Base-by-base conservation (phyloP, 2,888 invertebrate species). In the Cosmia trapezina region DNA sequence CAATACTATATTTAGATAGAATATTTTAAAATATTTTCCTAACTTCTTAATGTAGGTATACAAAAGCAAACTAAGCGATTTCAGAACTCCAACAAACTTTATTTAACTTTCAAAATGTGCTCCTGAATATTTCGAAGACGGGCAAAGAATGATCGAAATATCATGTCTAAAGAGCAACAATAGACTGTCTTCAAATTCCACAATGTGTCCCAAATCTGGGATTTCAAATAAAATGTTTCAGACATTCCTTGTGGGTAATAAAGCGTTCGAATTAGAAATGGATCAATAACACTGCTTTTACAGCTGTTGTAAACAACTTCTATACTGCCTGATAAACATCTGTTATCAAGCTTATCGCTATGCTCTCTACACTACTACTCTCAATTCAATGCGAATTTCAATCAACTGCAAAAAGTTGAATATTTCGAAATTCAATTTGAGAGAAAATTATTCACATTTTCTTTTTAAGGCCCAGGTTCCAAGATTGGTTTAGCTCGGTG, bases 321-420 rank as follows among this genome's bases (percentile, higher is more conserved):
- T 41, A 19, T 47, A 5, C n/a, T 69, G 14, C 51, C 11, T 74
- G 61, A 59, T 76, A 57, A 79, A 41, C 45, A 76, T 43, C 56
- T 62, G 51, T 6, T 80, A 73, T 14, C 41, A 41, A n/a, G 37
- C 7, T 54, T 60, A 47, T 45, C 54, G 65, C 28, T 54, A 33
- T 6, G 14, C 3, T 8, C 51, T 33, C 28, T 19, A 28, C 22
- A 74, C 17, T 28, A 37, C 17, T 17, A 17, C 28, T 51, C 14
- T 47, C 19, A 19, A 62, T 49, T 49, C 1, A 4, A 28, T 67
- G 17, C 6, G 37, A 47, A n/a, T 33, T 76, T 41, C 6, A 66
- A 66, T 19, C 19, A 41, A 47, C 11, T 9, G 8, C 19, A 22
- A 33, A 11, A n/a, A 3, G 60, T 1, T 49, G 19, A 28, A 19